These are phyloP conservation scores for Hirtodrosophila duncani DNA, from an alignment of 2,888 invertebrate genomes.

Conservation along the genomic window DNA sequence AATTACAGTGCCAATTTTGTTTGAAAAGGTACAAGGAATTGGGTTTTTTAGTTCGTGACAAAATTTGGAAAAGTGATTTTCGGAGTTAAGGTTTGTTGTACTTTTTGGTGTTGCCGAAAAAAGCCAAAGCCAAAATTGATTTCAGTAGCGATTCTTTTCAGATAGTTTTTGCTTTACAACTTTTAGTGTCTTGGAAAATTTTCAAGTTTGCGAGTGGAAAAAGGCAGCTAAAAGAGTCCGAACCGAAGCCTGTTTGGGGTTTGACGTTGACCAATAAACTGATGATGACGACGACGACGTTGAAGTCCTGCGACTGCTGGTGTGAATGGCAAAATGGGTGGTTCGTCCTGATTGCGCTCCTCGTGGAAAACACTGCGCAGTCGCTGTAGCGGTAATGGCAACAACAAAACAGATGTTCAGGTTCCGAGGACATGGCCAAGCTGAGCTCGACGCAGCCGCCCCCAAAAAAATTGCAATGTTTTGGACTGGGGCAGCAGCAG, in stretches of 20 bases:
- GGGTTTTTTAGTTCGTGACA: neutral
- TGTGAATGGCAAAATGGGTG: conserved; percentile 27
- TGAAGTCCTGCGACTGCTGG: conserved; percentile 23
- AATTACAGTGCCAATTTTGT: conserved; percentile 50
- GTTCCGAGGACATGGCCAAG: too few species aligned
- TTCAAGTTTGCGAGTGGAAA: neutral
- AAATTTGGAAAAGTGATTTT: neutral
- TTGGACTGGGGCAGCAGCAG: too few species aligned
- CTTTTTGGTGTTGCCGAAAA: neutral
- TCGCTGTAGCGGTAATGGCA: conserved; percentile 34
- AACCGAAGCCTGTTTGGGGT: conserved; percentile 44
- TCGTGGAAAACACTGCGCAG: conserved; percentile 29
- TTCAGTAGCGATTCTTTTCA: neutral
- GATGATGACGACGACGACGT: conserved; percentile 39
- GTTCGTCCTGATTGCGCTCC: neutral
- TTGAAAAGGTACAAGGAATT: conserved; percentile 13
- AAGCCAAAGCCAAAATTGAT: neutral
- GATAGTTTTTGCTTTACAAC: neutral
- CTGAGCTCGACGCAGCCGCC: too few species aligned
- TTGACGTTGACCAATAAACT: conserved; percentile 53
- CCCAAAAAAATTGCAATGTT: too few species aligned
- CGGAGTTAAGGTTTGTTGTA: neutral
- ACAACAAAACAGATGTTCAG: conserved; percentile 50
- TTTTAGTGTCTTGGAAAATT: conserved; percentile 4
- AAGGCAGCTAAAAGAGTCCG: conserved; percentile 15